phyloP scores from a whole-genome alignment of 1,140 invertebrate genomes.

The Anastrepha ludens region DNA sequence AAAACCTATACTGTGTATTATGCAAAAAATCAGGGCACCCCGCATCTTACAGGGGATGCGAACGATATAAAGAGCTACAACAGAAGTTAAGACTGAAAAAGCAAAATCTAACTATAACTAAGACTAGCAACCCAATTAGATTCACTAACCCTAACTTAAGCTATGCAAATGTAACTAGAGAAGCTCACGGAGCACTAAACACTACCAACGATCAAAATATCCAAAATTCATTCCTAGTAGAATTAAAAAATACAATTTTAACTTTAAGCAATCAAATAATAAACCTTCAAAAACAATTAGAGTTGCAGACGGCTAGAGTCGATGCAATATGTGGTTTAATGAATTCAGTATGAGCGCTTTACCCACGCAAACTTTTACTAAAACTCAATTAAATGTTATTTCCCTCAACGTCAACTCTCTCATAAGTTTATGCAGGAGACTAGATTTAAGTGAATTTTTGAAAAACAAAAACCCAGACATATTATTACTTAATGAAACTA shows the following conservation, averaged over 20 bases:
- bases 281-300: slow-evolving; percentile 43
- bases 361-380: background rate
- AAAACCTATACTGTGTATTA: slow-evolving; percentile 20
- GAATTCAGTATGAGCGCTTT: background rate
- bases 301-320: slow-evolving; percentile 35
- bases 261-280: background rate
- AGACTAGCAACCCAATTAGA: background rate
- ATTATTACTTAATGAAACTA: slow-evolving; percentile 33
- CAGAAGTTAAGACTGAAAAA: slow-evolving; percentile 6
- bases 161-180: slow-evolving; percentile 13
- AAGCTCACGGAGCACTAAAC: background rate
- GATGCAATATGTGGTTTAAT: slow-evolving; percentile 35
- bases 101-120: background rate
- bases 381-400: too few species aligned
- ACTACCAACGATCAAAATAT: slow-evolving; percentile 26
- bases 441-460: slow-evolving; percentile 4
- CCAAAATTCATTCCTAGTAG: background rate
- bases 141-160: slow-evolving; percentile 19
- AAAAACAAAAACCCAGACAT: slow-evolving; percentile 19
- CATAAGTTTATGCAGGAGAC: slow-evolving; percentile 29
- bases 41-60: slow-evolving; percentile 34
- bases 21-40: slow-evolving; percentile 52
- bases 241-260: slow-evolving; percentile 26
- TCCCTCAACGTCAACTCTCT: slow-evolving; percentile 20
- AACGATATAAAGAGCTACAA: slow-evolving; percentile 40